Evolutionary conservation across 2,888 invertebrate species (phyloP), one percentile per base, ranked within the genome.

Genomic region (Sminthurides aquaticus): DNA sequence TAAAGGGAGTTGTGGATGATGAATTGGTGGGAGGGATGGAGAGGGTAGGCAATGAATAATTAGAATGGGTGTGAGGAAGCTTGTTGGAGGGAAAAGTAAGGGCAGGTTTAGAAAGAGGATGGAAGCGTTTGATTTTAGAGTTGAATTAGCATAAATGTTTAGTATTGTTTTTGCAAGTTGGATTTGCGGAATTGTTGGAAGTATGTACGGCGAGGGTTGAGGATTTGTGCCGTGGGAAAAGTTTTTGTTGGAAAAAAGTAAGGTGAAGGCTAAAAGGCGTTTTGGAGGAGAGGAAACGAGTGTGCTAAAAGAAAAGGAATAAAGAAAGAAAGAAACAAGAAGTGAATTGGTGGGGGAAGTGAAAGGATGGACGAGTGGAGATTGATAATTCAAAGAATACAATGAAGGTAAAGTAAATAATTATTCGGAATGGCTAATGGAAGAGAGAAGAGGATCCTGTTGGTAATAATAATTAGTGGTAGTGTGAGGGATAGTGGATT

Each of bases 201-300:
- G 43, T 5, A 34, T 34, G 43, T 34, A 34, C 43, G 15, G 43
- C 5, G 43, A 34, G 15, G 15, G 43, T 11, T 5, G 43, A 34
- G 52, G 20, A 20, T 52, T 52, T 8, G 52, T 52, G 52, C 52
- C 52, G 52, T 52, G 52, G 52, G 52, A 52, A 52, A 52, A 22
- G 43, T 34, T 34, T 34, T 34, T 34, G 5, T 34, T 15, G 5
- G 15, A 5, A 34, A 34, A 15, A 15, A 34, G 43, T 34, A 34
- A n/a, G n/a, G n/a, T n/a, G n/a, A n/a, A n/a, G n/a, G n/a, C n/a
- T n/a, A n/a, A n/a, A n/a, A n/a, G n/a, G n/a, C n/a, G n/a, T n/a
- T 60, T 54, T 25, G 54, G 48, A 59, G 49, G 15, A 26, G 57
- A 28, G n/a, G n/a, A n/a, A n/a, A n/a, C n/a, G n/a, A n/a, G n/a